phyloP scores from a whole-genome alignment of 2,888 invertebrate genomes.

The Callinectes sapidus region DNA sequence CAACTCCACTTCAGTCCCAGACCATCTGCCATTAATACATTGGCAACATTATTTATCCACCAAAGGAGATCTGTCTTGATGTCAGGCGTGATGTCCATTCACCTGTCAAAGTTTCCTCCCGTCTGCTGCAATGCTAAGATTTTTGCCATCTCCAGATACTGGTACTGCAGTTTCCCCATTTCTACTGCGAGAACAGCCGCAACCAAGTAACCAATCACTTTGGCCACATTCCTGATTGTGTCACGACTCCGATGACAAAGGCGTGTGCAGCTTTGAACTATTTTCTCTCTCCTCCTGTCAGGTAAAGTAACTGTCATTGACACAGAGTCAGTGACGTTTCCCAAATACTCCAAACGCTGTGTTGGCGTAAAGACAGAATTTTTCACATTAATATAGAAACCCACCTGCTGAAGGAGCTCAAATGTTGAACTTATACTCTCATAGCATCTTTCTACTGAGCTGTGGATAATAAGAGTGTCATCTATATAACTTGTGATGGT shows the following conservation, averaged over 20 bases:
- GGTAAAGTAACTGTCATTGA: constrained; percentile 27
- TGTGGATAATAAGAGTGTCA: too few relatives aligned
- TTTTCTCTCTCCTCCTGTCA: not conserved
- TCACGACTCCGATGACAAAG: not conserved
- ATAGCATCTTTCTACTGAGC: too few relatives aligned
- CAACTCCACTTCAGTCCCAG: not conserved
- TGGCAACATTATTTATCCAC: constrained; percentile 35
- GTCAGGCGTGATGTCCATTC: constrained; percentile 25
- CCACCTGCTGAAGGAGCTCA: not conserved
- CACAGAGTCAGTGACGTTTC: not conserved
- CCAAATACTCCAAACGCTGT: constrained; percentile 7
- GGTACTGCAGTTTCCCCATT: not conserved
- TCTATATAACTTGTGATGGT: too few relatives aligned
- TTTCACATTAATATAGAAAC: not conserved
- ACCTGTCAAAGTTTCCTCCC: constrained; percentile 5
- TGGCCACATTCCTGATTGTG: too few relatives aligned
- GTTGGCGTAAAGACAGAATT: constrained; percentile 24
- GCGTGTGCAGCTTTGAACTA: not conserved
- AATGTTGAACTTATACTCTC: too few relatives aligned
- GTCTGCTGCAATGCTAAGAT: not conserved
- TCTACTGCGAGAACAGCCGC: constrained; percentile 37
- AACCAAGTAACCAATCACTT: not conserved
- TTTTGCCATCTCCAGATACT: not conserved
- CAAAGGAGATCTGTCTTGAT: not conserved
- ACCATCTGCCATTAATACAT: constrained; percentile 38